Evolutionary conservation across 2,797 vertebrate genomes (phyloP).

Genomic region (Sebastes trivittatus): DNA sequence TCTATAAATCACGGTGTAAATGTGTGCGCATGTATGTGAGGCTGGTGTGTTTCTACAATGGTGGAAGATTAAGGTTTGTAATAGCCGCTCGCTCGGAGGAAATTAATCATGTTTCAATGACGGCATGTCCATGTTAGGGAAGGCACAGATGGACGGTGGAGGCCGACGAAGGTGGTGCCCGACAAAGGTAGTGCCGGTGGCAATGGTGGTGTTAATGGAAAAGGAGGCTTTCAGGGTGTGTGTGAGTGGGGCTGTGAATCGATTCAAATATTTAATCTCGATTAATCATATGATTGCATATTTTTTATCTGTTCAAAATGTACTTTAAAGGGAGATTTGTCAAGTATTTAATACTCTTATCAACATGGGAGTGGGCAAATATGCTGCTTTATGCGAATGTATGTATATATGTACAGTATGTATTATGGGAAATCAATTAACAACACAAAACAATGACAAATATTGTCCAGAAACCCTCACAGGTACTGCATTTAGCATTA

Average conservation of each 20-base stretch:
- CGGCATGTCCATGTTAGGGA: slow-evolving; percentile 1
- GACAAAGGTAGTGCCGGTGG: background rate
- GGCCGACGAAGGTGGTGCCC: slow-evolving; percentile 12
- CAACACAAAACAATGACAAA: too few species aligned
- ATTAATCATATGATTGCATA: too few species aligned
- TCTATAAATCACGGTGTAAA: slow-evolving; percentile 24
- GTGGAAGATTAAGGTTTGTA: slow-evolving; percentile 46
- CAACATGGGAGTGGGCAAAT: too few species aligned
- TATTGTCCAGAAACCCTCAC: rapidly evolving
- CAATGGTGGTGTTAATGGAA: slow-evolving; percentile 22
- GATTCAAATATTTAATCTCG: too few species aligned
- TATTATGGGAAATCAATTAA: too few species aligned
- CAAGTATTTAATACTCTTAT: too few species aligned
- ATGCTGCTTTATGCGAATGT: too few species aligned
- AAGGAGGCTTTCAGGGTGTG: background rate
- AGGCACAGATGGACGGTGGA: background rate
- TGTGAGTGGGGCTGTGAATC: background rate
- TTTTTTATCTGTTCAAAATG: too few species aligned
- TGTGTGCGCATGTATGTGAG: background rate
- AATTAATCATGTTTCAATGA: slow-evolving; percentile 64
- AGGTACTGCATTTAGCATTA: rapidly evolving
- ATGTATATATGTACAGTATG: too few species aligned
- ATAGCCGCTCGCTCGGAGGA: slow-evolving; percentile 30
- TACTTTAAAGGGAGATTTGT: too few species aligned
- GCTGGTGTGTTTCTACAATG: slow-evolving; percentile 2